Evolutionary conservation across 1,140 invertebrate genomes (phyloP), one percentile per base, ranked within the genome.

Genomic region (Bradysia coprophila): DNA sequence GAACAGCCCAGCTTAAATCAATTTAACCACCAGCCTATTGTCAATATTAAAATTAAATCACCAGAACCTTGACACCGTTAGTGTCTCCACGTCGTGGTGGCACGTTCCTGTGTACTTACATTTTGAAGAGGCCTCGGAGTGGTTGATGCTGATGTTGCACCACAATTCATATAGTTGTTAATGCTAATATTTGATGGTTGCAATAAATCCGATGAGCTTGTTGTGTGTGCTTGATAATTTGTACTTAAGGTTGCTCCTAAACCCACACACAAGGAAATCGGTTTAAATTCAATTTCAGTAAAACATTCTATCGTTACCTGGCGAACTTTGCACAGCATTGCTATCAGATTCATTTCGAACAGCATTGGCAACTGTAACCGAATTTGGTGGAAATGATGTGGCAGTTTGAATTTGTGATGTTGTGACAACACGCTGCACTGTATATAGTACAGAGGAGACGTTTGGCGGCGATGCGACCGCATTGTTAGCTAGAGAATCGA

Each of bases 361-460:
- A 5, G 51, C 59, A 2, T 57, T 51, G 32, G 59, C 57, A 47
- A 54, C 59, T 13, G 57, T 57, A 2, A 59, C 54, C 15, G 57
- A 55, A 21, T 9, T 39, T 9, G 13, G n/a, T 39, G 38, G 9
- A 18, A 18, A 21, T n/a, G 57, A 56, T 15, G 57, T 56, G n/a
- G 57, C 54, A 33, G 56, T 59, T 41, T 59, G 57, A 38, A 59
- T 59, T 43, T 59, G 57, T 11, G 57, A 56, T 36, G 57, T 59
- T 23, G 57, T 59, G 23, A 59, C 55, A 32, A 59, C 57, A 13
- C 57, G 52, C 43, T 59, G 57, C 23, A 59, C 57, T 18, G 57
- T 59, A 39, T 59, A 59, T 51, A 59, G 52, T 20, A 59, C 38
- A n/a, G 36, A 38, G 18, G 36, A 18, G 18, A 38, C 36, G 21